phyloP scores from a whole-genome alignment of 2,797 vertebrate species.

The Melanotaenia trifasciata region DNA sequence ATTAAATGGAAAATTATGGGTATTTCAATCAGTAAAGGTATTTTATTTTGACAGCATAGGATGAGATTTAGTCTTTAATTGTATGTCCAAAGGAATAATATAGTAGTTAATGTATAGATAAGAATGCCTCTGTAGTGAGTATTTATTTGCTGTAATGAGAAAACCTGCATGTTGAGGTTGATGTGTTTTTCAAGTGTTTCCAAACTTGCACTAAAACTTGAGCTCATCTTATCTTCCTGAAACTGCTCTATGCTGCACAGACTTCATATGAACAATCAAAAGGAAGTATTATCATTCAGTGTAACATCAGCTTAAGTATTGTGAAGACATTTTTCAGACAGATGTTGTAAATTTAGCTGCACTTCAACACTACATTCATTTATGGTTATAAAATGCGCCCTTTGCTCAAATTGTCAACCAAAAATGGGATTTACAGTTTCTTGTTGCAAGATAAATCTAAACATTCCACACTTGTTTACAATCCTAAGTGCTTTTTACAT shows the following conservation, averaged over 20 bases:
- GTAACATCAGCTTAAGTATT: conserved; percentile 10
- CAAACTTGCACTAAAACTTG: not conserved
- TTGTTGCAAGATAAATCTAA: conserved; percentile 51
- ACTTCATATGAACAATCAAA: not conserved
- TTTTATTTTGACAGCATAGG: conserved; percentile 33
- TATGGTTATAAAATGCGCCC: conserved; percentile 20
- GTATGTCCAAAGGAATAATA: conserved; percentile 17
- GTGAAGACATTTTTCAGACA: conserved; percentile 22
- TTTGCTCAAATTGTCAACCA: conserved; percentile 22
- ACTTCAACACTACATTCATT: conserved; percentile 11
- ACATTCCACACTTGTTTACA: conserved; percentile 53
- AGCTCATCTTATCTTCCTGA: not conserved
- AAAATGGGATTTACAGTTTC: conserved; percentile 54
- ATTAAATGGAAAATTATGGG: conserved; percentile 71
- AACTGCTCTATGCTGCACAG: not conserved
- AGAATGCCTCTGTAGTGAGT: not conserved
- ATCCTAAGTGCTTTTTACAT: conserved; percentile 38
- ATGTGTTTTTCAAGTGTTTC: not conserved
- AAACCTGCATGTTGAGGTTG: too few species aligned
- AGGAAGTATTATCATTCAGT: not conserved
- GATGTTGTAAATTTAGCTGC: conserved; percentile 12
- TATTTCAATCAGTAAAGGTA: conserved; percentile 35
- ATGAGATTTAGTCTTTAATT: conserved; percentile 28
- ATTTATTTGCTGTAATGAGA: not conserved
- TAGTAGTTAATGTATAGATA: not conserved